Evolutionary conservation across 2,797 vertebrate genomes (phyloP).

Genomic region (Pristis pectinata): DNA sequence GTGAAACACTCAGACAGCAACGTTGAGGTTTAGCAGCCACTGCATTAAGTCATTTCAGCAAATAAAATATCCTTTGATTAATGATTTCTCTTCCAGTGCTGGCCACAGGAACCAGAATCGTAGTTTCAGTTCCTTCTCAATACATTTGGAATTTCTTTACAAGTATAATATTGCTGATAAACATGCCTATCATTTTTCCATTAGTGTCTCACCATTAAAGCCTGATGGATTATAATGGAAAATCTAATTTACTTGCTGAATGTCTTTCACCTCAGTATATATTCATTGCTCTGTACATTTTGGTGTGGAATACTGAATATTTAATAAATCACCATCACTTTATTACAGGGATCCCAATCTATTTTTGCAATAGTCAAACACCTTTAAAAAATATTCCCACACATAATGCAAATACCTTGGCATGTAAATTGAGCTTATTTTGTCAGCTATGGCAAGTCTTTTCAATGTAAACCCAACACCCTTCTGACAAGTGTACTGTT

Average conservation of each 20-base stretch:
- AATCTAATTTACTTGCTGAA: not conserved
- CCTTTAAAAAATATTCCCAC: not conserved
- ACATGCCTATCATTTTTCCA: not conserved
- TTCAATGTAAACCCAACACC: not conserved
- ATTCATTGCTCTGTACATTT: not conserved
- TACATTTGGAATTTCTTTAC: not conserved
- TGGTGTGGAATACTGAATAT: not conserved
- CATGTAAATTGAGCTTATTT: not conserved
- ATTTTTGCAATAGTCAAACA: slow-evolving; percentile 1
- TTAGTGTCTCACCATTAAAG: not conserved
- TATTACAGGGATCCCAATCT: not conserved
- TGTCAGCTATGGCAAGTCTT: not conserved
- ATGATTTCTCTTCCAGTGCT: not conserved
- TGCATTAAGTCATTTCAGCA: not conserved
- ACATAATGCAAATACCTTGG: not conserved
- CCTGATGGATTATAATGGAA: not conserved
- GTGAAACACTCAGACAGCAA: not conserved
- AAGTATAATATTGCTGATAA: not conserved
- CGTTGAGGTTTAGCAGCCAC: not conserved
- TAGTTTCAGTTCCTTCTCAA: not conserved
- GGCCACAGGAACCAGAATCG: not conserved
- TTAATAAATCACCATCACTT: not conserved
- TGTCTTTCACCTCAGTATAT: not conserved
- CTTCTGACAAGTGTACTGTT: not conserved
- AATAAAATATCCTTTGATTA: not conserved